phyloP scores from a whole-genome alignment of 2,888 invertebrate genomes.

The Thereva unica region DNA sequence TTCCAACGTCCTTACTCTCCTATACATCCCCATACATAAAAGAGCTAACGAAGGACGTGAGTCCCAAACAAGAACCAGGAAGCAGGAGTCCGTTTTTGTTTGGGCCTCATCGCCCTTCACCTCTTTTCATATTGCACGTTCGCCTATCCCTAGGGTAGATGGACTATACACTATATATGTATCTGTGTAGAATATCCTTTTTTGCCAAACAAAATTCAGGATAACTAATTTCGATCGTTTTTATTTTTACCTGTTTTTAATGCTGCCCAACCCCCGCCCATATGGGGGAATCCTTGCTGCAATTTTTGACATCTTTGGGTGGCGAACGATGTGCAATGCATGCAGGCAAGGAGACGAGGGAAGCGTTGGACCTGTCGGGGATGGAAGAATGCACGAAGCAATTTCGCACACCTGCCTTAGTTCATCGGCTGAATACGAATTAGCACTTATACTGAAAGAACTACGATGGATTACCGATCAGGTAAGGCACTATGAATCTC shows the following conservation, averaged over 20 bases:
- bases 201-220: background rate
- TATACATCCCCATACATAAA: background rate
- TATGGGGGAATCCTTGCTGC: slow-evolving; percentile 2
- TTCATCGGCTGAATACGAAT: slow-evolving; percentile 81
- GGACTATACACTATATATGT: slow-evolving; percentile 14
- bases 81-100: slow-evolving; percentile 9
- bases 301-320: slow-evolving; percentile 19
- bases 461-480: slow-evolving; percentile 89
- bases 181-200: slow-evolving; percentile 3
- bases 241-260: slow-evolving; percentile 1
- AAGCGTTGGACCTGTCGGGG: slow-evolving; percentile 59
- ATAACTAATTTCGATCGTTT: slow-evolving; percentile 12
- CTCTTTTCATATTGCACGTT: slow-evolving; percentile 17
- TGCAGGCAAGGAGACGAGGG: slow-evolving; percentile 56
- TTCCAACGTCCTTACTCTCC: slow-evolving; percentile 7
- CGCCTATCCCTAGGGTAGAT: background rate
- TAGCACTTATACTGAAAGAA: slow-evolving; percentile 92
- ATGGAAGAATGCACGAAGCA: slow-evolving; percentile 72
- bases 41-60: slow-evolving; percentile 11
- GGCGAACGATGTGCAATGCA: background rate
- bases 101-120: slow-evolving; percentile 18
- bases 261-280: background rate
- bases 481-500: slow-evolving; percentile 56
- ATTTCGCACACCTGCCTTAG: slow-evolving; percentile 83
- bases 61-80: background rate